Evolutionary conservation across 64 coral and sea anemone genomes (phyloP), one percentile per base, ranked within the genome.

Genomic region (Trachythela sp.): DNA sequence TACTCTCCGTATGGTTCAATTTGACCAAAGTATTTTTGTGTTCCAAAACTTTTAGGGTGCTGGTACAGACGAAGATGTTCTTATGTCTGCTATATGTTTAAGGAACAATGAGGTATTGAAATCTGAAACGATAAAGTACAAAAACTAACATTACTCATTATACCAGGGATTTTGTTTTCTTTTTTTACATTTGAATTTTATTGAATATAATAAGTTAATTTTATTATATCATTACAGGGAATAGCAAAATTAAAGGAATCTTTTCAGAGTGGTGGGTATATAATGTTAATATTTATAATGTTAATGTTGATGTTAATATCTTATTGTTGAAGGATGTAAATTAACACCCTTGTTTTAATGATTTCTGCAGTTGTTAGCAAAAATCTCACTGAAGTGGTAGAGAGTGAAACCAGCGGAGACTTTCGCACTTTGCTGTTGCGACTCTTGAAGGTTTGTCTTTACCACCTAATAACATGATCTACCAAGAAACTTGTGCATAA

Each of bases 381-480:
- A 45, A 40, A 80, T 15, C 83, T 97, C 10, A 76, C 86, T 77
- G 90, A 94, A 9, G 92, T 85, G 31, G 51, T 97, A 4, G 92
- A 94, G 70, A 91, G 90, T 48, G 95, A 97, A 37, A 97, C 95
- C 17, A 83, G 92, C 54, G 95, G 95, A 32, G 95, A 97, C 37
- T 97, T 94, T 77, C 77, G 92, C 68, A 90, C 77, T 14, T 83
- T 94, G 26, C 95, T 97, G 5, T 76, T 94, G 20, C 70, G 88
- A 83, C 24, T 97, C 8, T 52, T 94, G 24, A 36, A 92, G 88
- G 95, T 97, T 88, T 24, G 59, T 68, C 15, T 54, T 22, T 9
- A 10, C 22, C 22, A n/a, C n/a, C n/a, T n/a, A n/a, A n/a, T n/a
- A n/a, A n/a, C n/a, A n/a, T n/a, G n/a, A n/a, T n/a, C n/a, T n/a